A percentile compares a stretch with the other conserved stretches of the same genome.
These are phyloP conservation scores for Elanoides forficatus DNA, from an alignment of 2,113 vertebrate genomes.

Conservation along the genomic window DNA sequence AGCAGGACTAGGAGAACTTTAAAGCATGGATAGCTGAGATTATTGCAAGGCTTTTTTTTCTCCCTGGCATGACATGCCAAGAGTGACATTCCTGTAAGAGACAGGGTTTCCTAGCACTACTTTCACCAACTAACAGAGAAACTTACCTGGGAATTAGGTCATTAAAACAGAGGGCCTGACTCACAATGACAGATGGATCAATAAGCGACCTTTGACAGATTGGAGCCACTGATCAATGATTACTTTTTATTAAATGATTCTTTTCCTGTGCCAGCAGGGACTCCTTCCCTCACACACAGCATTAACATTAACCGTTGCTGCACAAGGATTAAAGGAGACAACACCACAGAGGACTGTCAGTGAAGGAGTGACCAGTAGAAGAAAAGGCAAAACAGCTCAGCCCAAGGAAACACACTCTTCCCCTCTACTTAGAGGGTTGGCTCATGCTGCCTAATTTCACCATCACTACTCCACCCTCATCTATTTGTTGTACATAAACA, in stretches of 20 bases:
- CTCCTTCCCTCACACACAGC: slow-evolving; percentile 2
- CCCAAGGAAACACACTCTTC: not conserved
- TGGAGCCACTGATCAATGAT: slow-evolving; percentile 50
- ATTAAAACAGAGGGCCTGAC: slow-evolving; percentile 42
- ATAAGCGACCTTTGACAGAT: slow-evolving; percentile 31
- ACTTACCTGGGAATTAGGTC: slow-evolving; percentile 56
- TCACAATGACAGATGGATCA: slow-evolving; percentile 14
- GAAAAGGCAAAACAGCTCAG: not conserved
- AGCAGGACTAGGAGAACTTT: not conserved
- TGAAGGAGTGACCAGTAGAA: not conserved
- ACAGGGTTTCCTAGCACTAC: not conserved
- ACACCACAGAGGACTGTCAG: not conserved
- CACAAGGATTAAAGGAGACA: slow-evolving; percentile 13
- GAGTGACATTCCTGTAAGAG: not conserved
- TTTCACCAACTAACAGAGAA: not conserved
- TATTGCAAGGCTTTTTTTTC: not conserved
- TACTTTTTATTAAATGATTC: slow-evolving; percentile 48
- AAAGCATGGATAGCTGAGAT: not conserved
- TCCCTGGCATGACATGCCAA: not conserved
- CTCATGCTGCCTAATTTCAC: not conserved
- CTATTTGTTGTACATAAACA: not conserved
- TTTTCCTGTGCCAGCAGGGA: slow-evolving; percentile 20
- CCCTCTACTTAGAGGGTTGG: not conserved
- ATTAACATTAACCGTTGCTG: slow-evolving; percentile 45
- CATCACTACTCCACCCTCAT: not conserved